Evolutionary conservation across 2,888 invertebrate species (phyloP), one percentile per base, ranked within the genome.

Genomic region (Sclerodermus sp.): DNA sequence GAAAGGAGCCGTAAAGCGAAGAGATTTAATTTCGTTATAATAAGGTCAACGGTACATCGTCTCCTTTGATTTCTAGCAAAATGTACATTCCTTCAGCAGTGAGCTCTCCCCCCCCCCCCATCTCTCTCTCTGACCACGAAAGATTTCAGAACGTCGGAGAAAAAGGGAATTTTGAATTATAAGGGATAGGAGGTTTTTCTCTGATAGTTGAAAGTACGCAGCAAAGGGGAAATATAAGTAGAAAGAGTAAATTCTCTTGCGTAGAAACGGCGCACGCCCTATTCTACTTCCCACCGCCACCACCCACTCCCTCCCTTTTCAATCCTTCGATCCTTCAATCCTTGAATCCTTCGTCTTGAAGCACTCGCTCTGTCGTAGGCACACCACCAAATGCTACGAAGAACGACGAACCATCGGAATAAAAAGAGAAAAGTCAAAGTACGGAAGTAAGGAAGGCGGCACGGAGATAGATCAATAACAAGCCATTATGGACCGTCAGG

Each of bases 391-490:
- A 3, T 3, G 8, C 8, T 3, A 23, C 23, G 23, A 23, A 5
- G 8, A 8, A 8, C 3, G 23, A 23, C 23, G 23, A 23, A 8
- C 23, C 23, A 5, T 23, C 3, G 8, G 23, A 23, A 8, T 23
- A 57, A 60, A 51, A 63, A 52, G 59, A 62, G 58, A 68, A 67
- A 68, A 69, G 71, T n/a, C n/a, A 70, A 70, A 68, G 60, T 66
- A n/a, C n/a, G n/a, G n/a, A n/a, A n/a, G 62, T 64, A 64, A 68
- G 68, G 62, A 71, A 69, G 64, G 57, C 23, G 23, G n/a, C 66
- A 64, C 61, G 52, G 66, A 67, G 73, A 67, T 71, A 73, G 73
- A 75, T 75, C 75, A 74, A 75, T 75, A 75, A 74, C 69, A 71
- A 75, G 73, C 73, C 71, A 73, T 75, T 74, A 74, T 68, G 67